Evolutionary conservation across 2,888 invertebrate species (phyloP), one percentile per base, ranked within the genome.

Genomic region (Morpho achilles): DNA sequence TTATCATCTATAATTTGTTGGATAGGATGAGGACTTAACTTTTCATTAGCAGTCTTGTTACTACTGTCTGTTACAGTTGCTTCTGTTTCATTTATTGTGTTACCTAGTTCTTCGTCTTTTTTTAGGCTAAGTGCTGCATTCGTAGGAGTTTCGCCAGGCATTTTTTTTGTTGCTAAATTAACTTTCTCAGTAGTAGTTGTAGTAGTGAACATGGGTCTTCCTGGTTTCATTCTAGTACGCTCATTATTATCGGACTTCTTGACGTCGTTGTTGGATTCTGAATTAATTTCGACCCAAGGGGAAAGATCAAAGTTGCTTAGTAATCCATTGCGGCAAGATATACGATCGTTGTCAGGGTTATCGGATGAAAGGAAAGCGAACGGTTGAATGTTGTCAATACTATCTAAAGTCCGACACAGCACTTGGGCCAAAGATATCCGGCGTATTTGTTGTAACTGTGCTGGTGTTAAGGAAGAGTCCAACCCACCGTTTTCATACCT

Each of bases 401-500:
- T 92, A 67, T 91, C 93, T 69, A 94, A 84, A 0, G 94, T 94
- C 52, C 92, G 91, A 72, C 95, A 95, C 7, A 95, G 82, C 3
- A 96, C 91, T 73, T 96, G 94, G 0, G 96, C 93, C 48, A 96
- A 84, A 0, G 94, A 94, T 10, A 94, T 92, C 53, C 93, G 91
- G 42, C 95, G 87, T 48, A 96, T 92, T 67, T 95, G 94, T 67
- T 94, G 93, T 3, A 97, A 79, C 75, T 97, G 96, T 0, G 94
- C 93, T 3, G 94, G 93, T 0, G 95, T 96, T 71, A 96, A 95
- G 1, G 95, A 94, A 40, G 93, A 95, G 61, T 94, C 94, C 48
- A 94, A 92, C 3, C 92, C 93, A 2, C 93, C 93, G 75, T 96
- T 96, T 80, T 97, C 97, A 72, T 96, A 96, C 92, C 93, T 91